Evolutionary conservation across 35 echinoderm and acorn worm species (phyloP), one percentile per base, ranked within the genome.

Genomic region (Ptychodera flava): DNA sequence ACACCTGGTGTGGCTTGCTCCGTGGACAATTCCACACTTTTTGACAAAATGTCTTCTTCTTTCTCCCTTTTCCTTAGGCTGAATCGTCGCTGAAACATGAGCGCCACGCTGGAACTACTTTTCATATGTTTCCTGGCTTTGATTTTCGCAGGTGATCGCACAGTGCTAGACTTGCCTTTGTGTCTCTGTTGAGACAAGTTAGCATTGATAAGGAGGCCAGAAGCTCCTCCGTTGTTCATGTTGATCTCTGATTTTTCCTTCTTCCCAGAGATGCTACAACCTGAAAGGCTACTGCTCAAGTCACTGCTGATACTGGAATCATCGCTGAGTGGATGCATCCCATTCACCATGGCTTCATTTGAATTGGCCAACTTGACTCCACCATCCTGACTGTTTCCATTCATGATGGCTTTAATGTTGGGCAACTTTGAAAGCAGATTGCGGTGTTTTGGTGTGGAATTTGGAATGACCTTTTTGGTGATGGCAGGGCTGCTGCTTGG

Each of bases 1-100:
- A 94, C 35, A 1, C 95, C 92, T 28, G 93, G 90, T 31, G 90
- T 87, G 31, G 87, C 33, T 38, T 91, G 83, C 10, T 91, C 92
- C 52, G 87, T 79, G 29, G 87, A 87, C 28, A 88, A 76, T 79
- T 97, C 89, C 16, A 64, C 45, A 64, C 45, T 64, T 64, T 64
- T 64, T 6, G 45, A 6, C 22, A 64, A 22, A 12, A 79, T 85
- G 28, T 28, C 78, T 36, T 33, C 78, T 85, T 34, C 77, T 31
- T 16, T 32, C 16, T 86, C 34, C 0, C 35, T 78, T 80, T 90
- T 92, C 37, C 76, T 91, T 0, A 90, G 76, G 45, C 84, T 98
- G 32, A 98, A 80, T 79, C 90, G 38, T 31, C 85, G 93, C 53
- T 88, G 90, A 15, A 98, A 81, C 53, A 94, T 81, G 1, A 80